Evolutionary conservation across 1,140 invertebrate genomes (phyloP).

Genomic region (Carposina sasakii): DNA sequence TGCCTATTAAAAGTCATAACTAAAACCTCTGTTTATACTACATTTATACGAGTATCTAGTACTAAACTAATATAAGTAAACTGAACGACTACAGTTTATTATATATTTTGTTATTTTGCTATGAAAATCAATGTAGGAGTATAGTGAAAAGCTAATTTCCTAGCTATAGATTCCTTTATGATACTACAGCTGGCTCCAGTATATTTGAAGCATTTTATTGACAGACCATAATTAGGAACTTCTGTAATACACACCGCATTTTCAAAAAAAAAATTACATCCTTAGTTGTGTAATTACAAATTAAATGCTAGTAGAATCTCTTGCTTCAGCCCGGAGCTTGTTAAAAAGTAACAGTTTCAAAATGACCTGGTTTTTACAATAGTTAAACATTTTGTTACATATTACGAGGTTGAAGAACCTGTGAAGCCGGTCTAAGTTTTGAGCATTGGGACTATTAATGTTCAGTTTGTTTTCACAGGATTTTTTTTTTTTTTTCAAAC

Average conservation of each 20-base stretch:
- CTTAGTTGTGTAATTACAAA: neutral
- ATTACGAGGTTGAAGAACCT: neutral
- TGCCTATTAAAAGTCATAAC: neutral
- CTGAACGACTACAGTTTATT: neutral
- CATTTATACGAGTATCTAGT: neutral
- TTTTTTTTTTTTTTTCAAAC: neutral
- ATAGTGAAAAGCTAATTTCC: neutral
- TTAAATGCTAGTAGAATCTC: neutral
- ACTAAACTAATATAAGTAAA: neutral
- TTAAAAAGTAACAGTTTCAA: neutral
- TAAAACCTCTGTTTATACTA: neutral
- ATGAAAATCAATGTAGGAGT: neutral
- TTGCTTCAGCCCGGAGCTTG: neutral
- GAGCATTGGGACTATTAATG: neutral
- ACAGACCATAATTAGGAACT: neutral
- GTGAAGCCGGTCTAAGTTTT: neutral
- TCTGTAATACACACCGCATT: neutral
- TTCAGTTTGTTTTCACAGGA: neutral
- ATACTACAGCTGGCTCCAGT: conserved; percentile 3
- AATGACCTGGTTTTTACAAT: neutral
- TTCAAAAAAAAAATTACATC: neutral
- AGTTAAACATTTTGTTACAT: neutral
- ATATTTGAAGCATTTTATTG: neutral
- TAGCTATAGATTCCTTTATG: neutral
- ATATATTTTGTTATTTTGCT: neutral